These are phyloP conservation scores for Heterotis niloticus DNA, from an alignment of 2,113 vertebrate genomes.

Conservation along the genomic window DNA sequence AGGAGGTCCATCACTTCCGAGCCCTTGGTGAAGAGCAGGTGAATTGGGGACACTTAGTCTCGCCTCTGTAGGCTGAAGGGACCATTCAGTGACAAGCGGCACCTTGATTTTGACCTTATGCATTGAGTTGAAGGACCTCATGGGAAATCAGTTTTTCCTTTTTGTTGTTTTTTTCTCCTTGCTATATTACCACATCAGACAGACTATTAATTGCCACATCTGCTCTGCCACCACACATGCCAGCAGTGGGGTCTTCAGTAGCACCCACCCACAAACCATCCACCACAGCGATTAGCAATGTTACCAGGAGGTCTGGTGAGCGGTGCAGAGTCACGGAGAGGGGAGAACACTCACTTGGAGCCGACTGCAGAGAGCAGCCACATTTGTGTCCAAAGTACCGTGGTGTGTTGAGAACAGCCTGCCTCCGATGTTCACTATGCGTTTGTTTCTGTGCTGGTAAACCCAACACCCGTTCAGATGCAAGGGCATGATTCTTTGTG, in stretches of 20 bases:
- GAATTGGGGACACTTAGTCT: constrained; percentile 49
- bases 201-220: constrained; percentile 69
- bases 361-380: background rate
- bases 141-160: constrained; percentile 10
- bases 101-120: constrained; percentile 21
- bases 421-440: background rate
- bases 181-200: constrained; percentile 54
- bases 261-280: background rate
- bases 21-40: constrained; percentile 86
- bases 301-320: no score
- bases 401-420: background rate
- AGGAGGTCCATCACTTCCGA: constrained; percentile 88
- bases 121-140: constrained; percentile 34
- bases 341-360: background rate
- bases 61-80: constrained; percentile 36
- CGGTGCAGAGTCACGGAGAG: background rate
- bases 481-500: constrained; percentile 18
- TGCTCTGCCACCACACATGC: constrained; percentile 51
- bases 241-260: constrained; percentile 30
- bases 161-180: constrained; percentile 38
- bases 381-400: background rate
- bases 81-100: constrained; percentile 36
- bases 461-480: constrained; percentile 1
- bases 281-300: no score
- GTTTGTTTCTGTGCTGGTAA: background rate